Evolutionary conservation across 2,113 vertebrate species (phyloP), one percentile per base, ranked within the genome.

Genomic region (Carassius gibelio): DNA sequence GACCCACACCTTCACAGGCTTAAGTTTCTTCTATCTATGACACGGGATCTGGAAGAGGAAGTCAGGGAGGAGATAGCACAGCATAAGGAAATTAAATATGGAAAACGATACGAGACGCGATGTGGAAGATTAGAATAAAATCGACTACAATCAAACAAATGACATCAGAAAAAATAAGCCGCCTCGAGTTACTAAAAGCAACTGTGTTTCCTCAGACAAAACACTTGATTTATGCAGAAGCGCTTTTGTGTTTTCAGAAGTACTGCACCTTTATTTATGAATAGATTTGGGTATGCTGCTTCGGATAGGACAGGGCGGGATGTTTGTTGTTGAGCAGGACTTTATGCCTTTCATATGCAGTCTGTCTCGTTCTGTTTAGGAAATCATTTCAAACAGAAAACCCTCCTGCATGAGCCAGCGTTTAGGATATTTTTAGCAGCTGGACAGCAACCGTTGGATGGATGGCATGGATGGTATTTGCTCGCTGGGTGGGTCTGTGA

Each of bases 11-110:
- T 87, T 26, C 6, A 1, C 62, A 38, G 79, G 80, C 83, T 90
- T 85, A 71, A 66, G 85, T 90, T 88, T 87, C 89, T 81, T 62
- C 80, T 88, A 87, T 90, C 89, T 87, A 71, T 77, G 83, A 85
- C 84, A 90, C 5, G 68, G 72, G 85, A 88, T 90, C 89, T 90
- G 68, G 42, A 69, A 83, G 87, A 87, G 85, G 85, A 88, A 88
- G 86, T 86, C 45, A 50, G 79, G 82, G 64, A 85, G 85, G 68
- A 88, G 87, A 85, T 85, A 85, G 80, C 83, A 38, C 50, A 68
- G 81, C 75, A 81, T 81, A 83, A 83, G 72, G 89, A 83, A 87
- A 88, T 83, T 71, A 72, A 86, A 88, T 82, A 87, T 79, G 74
- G 85, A 86, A 90, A 88, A 74, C 26, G 76, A 90, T 84, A 86